Base-by-base conservation (phyloP, 2,797 vertebrate species). In the Champsocephalus gunnari region DNA sequence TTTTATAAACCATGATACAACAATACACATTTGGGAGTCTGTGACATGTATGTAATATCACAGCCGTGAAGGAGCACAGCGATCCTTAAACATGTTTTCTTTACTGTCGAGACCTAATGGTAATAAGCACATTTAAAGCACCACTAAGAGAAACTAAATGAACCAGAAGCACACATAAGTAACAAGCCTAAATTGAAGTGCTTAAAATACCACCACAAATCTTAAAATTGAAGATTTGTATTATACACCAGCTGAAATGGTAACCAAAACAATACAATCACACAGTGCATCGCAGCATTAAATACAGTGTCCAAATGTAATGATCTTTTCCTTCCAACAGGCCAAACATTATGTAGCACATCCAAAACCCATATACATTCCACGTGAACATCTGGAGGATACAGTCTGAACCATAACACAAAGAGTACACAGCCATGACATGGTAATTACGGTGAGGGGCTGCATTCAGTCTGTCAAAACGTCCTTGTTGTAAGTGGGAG, bases 401-500 rank as follows among this genome's bases (percentile, higher is more conserved):
- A n/a, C 75, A 72, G 73, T 73, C 73, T 71, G 19, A 61, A 79
- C 60, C 44, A 65, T 65, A 73, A 76, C 50, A 82, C 58, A 84
- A 66, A 84, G 71, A 82, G 62, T 57, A 69, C 83, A 86, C 19
- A 62, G 49, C 60, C 82, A 82, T 88, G 82, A 80, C 81, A 82
- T 74, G 65, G 83, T 79, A 87, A 85, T 88, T 88, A 87, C 87
- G 83, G 75, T 83, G 77, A 84, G 84, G 75, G 82, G 77, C 82
- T 87, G 81, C 75, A 82, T 88, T 88, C 87, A 91, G 84, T 84
- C 91, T 86, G 88, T 91, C 85, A 91, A 75, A 87, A 92, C 93
- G 91, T 95, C 93, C 93, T 92, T 93, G 92, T 94, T 93, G 89
- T 92, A 90, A 91, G 89, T 92, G 85, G 78, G 85, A 89, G 87